Percentiles rank a stretch among this genome's conserved stretches.
phyloP scores from a whole-genome alignment of 2,797 vertebrate species.

The Tapirus indicus region DNA sequence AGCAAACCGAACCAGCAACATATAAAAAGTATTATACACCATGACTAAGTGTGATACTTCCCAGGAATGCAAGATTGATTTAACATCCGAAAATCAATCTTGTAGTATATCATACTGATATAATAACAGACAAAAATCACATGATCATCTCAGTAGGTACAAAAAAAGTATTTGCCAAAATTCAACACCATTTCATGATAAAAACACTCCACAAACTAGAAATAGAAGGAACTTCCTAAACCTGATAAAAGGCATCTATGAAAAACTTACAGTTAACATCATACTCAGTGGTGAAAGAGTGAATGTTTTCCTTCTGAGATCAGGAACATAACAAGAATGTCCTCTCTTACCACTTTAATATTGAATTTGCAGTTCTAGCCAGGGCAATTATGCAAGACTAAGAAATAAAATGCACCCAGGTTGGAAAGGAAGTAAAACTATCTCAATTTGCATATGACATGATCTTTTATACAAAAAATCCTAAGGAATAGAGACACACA shows the following conservation, averaged over 20 bases:
- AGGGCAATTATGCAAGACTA: background rate
- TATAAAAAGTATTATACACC: background rate
- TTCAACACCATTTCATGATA: background rate
- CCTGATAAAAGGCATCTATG: background rate
- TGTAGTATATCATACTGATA: background rate
- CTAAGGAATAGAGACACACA: background rate
- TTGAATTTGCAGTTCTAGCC: background rate
- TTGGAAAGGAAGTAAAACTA: slow-evolving; percentile 10
- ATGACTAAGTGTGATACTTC: background rate
- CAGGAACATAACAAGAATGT: background rate
- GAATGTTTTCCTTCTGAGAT: background rate
- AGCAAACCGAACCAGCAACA: background rate
- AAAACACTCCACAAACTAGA: background rate
- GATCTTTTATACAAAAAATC: background rate
- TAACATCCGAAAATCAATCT: slow-evolving; percentile 9
- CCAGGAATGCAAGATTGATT: background rate
- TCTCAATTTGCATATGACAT: background rate
- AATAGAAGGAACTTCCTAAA: background rate
- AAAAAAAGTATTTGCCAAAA: background rate
- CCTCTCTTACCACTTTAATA: background rate
- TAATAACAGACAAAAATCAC: background rate
- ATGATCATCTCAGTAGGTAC: background rate
- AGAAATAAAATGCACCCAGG: background rate
- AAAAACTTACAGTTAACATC: background rate
- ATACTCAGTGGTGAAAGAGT: background rate